phyloP scores from a whole-genome alignment of 2,888 invertebrate species.

The Aricia artaxerxes region DNA sequence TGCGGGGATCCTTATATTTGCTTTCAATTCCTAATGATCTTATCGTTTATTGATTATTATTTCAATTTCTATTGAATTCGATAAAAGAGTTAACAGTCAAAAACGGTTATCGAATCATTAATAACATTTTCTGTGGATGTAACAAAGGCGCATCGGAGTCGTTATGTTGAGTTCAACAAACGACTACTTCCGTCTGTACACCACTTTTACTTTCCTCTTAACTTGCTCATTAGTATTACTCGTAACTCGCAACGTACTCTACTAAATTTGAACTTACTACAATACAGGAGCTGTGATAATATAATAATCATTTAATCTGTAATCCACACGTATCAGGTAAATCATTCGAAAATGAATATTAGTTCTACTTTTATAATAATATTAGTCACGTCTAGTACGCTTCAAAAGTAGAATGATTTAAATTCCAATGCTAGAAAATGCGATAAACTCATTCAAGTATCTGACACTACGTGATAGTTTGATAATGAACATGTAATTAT shows the following conservation, averaged over 20 bases:
- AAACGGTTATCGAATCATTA: constrained; percentile 28
- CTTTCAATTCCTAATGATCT: constrained; percentile 70
- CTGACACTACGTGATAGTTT: constrained; percentile 52
- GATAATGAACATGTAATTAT: constrained; percentile 54
- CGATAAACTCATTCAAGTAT: constrained; percentile 42
- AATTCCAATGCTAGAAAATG: background rate
- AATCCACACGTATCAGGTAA: constrained; percentile 17
- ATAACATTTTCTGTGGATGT: constrained; percentile 32
- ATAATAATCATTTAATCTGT: background rate
- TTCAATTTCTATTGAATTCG: constrained; percentile 41
- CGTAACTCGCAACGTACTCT: constrained; percentile 33
- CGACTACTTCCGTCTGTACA: constrained; percentile 54
- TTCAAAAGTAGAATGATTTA: background rate
- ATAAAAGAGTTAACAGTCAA: constrained; percentile 65
- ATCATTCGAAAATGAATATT: background rate
- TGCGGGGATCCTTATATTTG: constrained; percentile 60
- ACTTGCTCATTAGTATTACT: constrained; percentile 47
- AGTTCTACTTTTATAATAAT: background rate
- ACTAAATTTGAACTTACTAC: constrained; percentile 33
- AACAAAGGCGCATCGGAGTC: constrained; percentile 33
- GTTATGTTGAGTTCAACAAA: constrained; percentile 44
- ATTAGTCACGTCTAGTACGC: background rate
- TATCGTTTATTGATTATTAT: constrained; percentile 57
- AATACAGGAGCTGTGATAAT: background rate
- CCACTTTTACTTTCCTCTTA: constrained; percentile 76